Base-by-base conservation (phyloP, 2,797 vertebrate species). In the Limnodromus scolopaceus region DNA sequence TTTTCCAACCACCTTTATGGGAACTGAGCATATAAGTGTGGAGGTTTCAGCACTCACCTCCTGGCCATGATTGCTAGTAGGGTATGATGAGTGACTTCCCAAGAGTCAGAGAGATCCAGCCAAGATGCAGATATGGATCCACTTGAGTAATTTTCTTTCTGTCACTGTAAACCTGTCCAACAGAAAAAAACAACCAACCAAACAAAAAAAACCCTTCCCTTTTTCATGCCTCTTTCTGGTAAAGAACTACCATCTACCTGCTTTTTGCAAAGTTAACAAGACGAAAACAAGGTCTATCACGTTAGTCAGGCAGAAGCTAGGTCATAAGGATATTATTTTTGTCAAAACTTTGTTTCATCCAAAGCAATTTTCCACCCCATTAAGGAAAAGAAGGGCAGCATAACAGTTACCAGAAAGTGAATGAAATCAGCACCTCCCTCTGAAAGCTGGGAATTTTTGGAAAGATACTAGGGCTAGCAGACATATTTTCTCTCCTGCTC, bases 71-170 rank as follows among this genome's bases (percentile, higher is more conserved):
- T 17, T 38, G 14, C 17, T 45, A 10, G 2, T 15, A 46, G 18
- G 11, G 15, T 55, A 4, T 28, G 34, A 43, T 23, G 16, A 1
- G 24, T 3, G 1, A 25, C 8, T 28, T 17, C 9, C 14, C 7
- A 25, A 13, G 10, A 12, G 4, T 19, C 16, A 66, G 24, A 4
- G 7, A 69, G 10, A 54, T 57, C 36, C 23, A 75, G 32, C 7
- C n/a, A 80, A 84, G 32, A 30, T 28, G 3, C 10, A 74, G 36
- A 13, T 61, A 51, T 1, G 10, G 13, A 49, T 39, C 8, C 0
- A 3, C 6, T 18, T 32, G 11, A 1, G 1, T 23, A 0, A 34
- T 54, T 81, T 89, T 63, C 22, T n/a, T 78, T 74, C 25, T 49
- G 11, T 66, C 32, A 25, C 24, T 32, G 10, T 46, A 24, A 87